Base-by-base conservation (phyloP, 2,888 invertebrate genomes). In the Alloplasta piceator region DNA sequence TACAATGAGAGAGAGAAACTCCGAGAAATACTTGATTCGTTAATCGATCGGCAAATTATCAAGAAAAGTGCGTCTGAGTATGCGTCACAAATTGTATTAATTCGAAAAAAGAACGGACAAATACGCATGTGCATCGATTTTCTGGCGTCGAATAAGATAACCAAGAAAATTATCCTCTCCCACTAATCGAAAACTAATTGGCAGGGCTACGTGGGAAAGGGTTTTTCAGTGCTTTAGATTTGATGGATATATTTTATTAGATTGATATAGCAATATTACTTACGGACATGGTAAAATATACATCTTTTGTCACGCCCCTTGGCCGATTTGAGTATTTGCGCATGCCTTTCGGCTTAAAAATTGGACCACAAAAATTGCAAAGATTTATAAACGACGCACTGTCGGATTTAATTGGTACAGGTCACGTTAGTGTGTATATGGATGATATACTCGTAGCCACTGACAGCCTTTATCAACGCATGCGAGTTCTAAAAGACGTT, bases 201-300 rank as follows among this genome's bases (percentile, higher is more conserved):
- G 58, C 16, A 43, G 5, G 56, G 6, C 10, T 81, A 12, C 14
- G 66, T n/a, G 60, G 46, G 4, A 80, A 80, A 26, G 52, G 41
- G 14, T 76, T 72, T 52, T 83, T 81, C 12, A 78, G 36, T 2
- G n/a, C 58, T 9, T 36, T 81, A 1, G 81, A 79, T 38, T 10
- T 78, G 3, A 56, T 58, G 38, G 66, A 78, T 46, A 66, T 72
- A 12, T 78, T 72, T 39, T 60, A 73, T 16, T 79, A 81, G 50
- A 52, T 83, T 0, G 26, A 48, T 3, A 56, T 81, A 4, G 68
- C 67, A 4, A 46, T 68, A 56, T n/a, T n/a, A n/a, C n/a, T n/a
- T n/a, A n/a, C n/a, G n/a, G 83, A 83, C 38, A 81, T 78, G 7
- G 48, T 83, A 6, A 83, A 78, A 46, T 83, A 58, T 26, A 83